Base-by-base conservation (phyloP, 2,797 vertebrate genomes). In the Syngnathus rostellatus region DNA sequence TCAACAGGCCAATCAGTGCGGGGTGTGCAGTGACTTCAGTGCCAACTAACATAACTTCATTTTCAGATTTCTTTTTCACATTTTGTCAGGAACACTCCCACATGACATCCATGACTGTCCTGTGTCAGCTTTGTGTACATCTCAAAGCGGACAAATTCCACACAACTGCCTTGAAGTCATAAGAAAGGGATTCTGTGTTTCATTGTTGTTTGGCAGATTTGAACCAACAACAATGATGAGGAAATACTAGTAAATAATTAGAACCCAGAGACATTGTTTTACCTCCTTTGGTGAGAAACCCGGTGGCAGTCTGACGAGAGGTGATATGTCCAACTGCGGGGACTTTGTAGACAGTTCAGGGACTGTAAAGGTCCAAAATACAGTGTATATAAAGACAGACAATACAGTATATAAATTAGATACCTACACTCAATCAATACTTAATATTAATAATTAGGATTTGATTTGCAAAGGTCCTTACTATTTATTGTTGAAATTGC, bases 281-380 rank as follows among this genome's bases (percentile, higher is more conserved):
- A 80, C 64, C 68, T 77, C 40, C 80, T 80, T 64, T 14, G 76
- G 82, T 67, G 75, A 85, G 67, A 82, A 68, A 73, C 78, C 74
- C 61, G 88, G 76, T 63, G 75, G 82, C 6, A 81, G 88, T 73
- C 72, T 86, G 74, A 83, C 58, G 51, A 82, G 66, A 80, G 86
- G 74, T 67, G 81, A 88, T 72, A 58, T 60, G 59, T 77, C 68
- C 65, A 85, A 67, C 74, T 72, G 86, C 68, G 83, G 60, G 71
- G 69, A 77, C 72, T 80, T 79, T 63, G 66, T 76, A 66, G 65
- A 75, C 77, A 90, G 87, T 68, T 92, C 90, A 5, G 62, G 76
- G 85, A 91, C 96, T 97, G 83, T n/a, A 69, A 67, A 46, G 62
- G 55, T 82, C 68, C 77, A 86, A 83, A 84, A 81, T 72, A 88